Evolutionary conservation across 2,113 vertebrate species (phyloP).

Genomic region (Ptyas mucosa): DNA sequence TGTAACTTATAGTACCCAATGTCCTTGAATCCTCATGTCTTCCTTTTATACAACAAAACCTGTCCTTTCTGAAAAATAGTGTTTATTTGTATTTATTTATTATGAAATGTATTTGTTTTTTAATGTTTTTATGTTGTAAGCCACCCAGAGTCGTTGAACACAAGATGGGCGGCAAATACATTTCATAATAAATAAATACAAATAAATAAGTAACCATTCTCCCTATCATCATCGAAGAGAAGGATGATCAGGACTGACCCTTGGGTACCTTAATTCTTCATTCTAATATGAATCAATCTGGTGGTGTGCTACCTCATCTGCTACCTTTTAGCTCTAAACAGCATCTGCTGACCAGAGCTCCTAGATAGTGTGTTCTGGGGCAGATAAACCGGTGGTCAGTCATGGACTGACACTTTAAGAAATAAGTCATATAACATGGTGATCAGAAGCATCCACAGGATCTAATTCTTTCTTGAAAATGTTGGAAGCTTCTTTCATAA

Average conservation of each 20-base stretch:
- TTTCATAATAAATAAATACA: not conserved
- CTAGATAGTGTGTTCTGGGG: not conserved
- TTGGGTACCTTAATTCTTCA: not conserved
- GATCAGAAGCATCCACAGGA: not conserved
- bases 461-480: not conserved
- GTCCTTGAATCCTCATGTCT: not conserved
- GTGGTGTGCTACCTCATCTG: not conserved
- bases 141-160: not conserved
- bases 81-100: not conserved
- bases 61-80: not conserved
- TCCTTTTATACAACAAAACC: not conserved
- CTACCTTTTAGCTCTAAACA: not conserved
- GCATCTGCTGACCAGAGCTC: not conserved
- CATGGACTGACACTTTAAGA: not conserved
- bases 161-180: not conserved
- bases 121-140: not conserved
- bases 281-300: not conserved
- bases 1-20: not conserved
- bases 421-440: not conserved
- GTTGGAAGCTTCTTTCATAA: not conserved
- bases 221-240: not conserved
- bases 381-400: not conserved
- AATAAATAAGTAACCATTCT: not conserved
- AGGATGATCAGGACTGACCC: not conserved
- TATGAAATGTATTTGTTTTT: not conserved